phyloP scores from a whole-genome alignment of 30 jellyfish, hydroid and myxozoan species.

The Clytia hemisphaerica region DNA sequence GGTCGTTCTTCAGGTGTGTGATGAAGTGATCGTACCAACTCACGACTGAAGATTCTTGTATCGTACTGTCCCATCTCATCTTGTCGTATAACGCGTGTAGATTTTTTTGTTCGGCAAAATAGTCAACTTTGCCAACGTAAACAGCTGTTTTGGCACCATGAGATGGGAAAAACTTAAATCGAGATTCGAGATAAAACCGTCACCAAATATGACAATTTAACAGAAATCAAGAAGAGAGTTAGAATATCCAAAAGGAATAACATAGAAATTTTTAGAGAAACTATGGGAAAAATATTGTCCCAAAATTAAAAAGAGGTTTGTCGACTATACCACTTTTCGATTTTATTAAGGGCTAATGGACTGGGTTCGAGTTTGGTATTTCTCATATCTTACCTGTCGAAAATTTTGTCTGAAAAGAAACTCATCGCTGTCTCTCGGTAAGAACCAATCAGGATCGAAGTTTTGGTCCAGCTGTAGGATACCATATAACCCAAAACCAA shows the following conservation, averaged over 20 bases:
- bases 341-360: no score
- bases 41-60: conserved; percentile 34
- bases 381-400: conserved; percentile 2
- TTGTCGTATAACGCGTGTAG: conserved; percentile 21
- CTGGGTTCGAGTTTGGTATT: no score
- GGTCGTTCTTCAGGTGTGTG: conserved; percentile 15
- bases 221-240: no score
- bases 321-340: no score
- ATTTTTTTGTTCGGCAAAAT: conserved; percentile 45
- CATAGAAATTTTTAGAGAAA: no score
- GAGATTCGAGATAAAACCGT: no score
- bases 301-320: no score
- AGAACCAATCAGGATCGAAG: conserved; percentile 64
- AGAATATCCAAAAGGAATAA: no score
- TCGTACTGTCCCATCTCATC: conserved; percentile 12
- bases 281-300: no score
- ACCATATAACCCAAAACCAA: conserved; percentile 65
- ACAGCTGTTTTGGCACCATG: conserved; percentile 55
- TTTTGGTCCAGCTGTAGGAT: conserved; percentile 38
- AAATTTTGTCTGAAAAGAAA: not conserved
- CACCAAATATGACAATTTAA: no score
- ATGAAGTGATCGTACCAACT: conserved; percentile 54
- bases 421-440: conserved; percentile 67
- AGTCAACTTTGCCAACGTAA: conserved; percentile 52
- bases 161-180: conserved; percentile 60